Evolutionary conservation across 53 echinoderm and acorn worm genomes (phyloP), one percentile per base, ranked within the genome.

Genomic region (Henricia sp.): DNA sequence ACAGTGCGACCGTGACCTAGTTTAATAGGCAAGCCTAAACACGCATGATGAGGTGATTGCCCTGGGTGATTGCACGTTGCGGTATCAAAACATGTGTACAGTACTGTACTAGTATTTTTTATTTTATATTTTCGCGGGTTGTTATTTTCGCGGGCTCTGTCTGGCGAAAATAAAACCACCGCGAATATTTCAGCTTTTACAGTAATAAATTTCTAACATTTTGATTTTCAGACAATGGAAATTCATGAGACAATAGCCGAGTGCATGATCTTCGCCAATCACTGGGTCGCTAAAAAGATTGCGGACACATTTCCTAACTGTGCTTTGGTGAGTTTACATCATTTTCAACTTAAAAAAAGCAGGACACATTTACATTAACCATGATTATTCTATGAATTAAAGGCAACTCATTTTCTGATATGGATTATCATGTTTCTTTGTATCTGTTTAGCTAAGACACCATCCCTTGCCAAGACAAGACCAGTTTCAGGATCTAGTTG

Each of bases 161-260:
- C n/a, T n/a, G n/a, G n/a, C n/a, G n/a, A n/a, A n/a, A n/a, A n/a
- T n/a, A n/a, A n/a, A n/a, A n/a, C n/a, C n/a, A n/a, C n/a, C n/a
- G n/a, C n/a, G n/a, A n/a, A n/a, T n/a, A n/a, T n/a, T n/a, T n/a
- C n/a, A n/a, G n/a, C n/a, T n/a, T n/a, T n/a, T n/a, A n/a, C n/a
- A n/a, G n/a, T n/a, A n/a, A n/a, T n/a, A n/a, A n/a, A n/a, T 8
- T 57, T 57, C 29, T 0, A 27, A 12, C 6, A 11, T 10, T 64
- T 87, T 37, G 4, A 60, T 35, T 74, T 37, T 10, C 70, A 99
- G 99, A 90, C 99, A 0, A 83, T 99, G 86, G 99, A 99, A 84
- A 99, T 99, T 37, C 99, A 99, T 87, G 99, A 99, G 59, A 99
- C 99, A 2, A 99, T 99, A 64, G 99, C 99, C 12, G 99, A 99